Conservation (phyloP, 1,140 invertebrate genomes). For the Diplogasteroides magnus region DNA sequence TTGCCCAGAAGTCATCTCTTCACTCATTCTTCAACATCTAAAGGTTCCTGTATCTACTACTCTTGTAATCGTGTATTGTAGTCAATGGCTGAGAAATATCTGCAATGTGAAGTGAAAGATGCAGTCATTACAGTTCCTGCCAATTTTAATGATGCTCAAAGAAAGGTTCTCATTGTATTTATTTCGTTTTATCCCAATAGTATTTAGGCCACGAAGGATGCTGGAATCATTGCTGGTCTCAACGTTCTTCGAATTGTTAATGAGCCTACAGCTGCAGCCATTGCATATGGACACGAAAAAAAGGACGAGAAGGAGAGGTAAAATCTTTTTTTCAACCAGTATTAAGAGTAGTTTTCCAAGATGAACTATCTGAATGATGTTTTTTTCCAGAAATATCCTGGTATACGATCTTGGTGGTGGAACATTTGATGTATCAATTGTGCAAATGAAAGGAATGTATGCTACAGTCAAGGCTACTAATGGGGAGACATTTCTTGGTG, state of each 20-base stretch:
- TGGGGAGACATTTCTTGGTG: neutral
- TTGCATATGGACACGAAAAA: too few relatives aligned
- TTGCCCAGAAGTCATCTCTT: constrained; percentile 52
- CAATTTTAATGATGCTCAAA: constrained; percentile 61
- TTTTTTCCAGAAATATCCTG: neutral
- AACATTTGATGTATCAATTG: constrained; percentile 91
- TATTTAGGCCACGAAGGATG: constrained; percentile 59
- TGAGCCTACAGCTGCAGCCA: constrained; percentile 60
- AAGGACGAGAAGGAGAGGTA: constrained; percentile 59
- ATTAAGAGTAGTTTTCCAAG: too few relatives aligned
- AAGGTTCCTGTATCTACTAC: constrained; percentile 63
- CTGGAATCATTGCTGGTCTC: constrained; percentile 60
- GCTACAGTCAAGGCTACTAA: neutral
- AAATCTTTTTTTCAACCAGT: too few relatives aligned
- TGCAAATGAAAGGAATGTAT: constrained; percentile 53
- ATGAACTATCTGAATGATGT: too few relatives aligned
- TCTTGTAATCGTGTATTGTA: neutral
- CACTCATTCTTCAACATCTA: constrained; percentile 62
- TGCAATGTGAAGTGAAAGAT: constrained; percentile 60
- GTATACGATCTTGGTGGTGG: constrained; percentile 74
- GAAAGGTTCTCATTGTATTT: constrained; percentile 50
- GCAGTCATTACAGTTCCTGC: constrained; percentile 65
- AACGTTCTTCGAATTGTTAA: constrained; percentile 62
- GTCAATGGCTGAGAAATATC: neutral
- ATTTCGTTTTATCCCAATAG: neutral